phyloP scores from a whole-genome alignment of 2,888 invertebrate genomes.

The Camptogramma bilineatum region DNA sequence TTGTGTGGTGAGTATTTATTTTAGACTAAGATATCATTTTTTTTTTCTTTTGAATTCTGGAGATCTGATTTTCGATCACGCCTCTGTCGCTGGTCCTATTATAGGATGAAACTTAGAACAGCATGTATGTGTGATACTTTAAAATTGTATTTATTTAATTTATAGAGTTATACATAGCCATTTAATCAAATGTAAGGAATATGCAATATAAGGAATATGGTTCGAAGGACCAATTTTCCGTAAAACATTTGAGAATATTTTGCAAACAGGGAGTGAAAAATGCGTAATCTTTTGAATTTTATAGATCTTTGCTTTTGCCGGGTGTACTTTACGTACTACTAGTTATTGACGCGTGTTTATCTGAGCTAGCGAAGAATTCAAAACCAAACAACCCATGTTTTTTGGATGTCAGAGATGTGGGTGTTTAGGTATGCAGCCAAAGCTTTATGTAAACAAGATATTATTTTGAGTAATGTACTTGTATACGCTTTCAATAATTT shows the following conservation, averaged over 20 bases:
- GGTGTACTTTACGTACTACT: neutral
- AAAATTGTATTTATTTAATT: too few species aligned
- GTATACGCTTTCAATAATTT: too few species aligned
- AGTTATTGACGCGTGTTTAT: constrained; percentile 12
- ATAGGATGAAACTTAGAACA: too few species aligned
- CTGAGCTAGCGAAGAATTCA: neutral
- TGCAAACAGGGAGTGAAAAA: neutral
- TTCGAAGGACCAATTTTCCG: constrained; percentile 12
- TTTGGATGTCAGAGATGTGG: constrained; percentile 3
- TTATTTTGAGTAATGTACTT: neutral
- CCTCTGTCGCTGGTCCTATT: too few species aligned
- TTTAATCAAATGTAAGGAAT: too few species aligned
- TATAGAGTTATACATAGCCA: too few species aligned
- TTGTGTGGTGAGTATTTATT: constrained; percentile 88
- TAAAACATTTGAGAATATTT: neutral
- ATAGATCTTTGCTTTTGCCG: neutral
- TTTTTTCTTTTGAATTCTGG: too few species aligned
- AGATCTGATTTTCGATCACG: too few species aligned
- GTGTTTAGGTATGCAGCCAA: constrained; percentile 6
- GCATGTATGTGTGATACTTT: too few species aligned
- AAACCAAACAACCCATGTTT: constrained; percentile 1
- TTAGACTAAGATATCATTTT: too few species aligned
- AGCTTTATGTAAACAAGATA: neutral
- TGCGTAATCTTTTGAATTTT: neutral
- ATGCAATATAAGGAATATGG: neutral